These are phyloP conservation scores for Sphaerophoria rueppellii DNA, from an alignment of 2,888 invertebrate species.

Conservation along the genomic window DNA sequence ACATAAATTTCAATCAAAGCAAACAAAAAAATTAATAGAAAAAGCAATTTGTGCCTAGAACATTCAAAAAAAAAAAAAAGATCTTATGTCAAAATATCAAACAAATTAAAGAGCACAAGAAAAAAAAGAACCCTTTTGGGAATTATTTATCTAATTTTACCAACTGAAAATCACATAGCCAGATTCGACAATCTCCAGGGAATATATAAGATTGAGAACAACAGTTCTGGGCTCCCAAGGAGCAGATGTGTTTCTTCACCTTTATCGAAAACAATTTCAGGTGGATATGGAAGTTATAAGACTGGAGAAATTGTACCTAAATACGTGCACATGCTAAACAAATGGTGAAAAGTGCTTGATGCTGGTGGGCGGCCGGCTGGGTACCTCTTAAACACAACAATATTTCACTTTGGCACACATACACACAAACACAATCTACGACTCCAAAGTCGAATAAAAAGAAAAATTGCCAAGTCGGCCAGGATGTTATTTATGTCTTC, in stretches of 20 bases:
- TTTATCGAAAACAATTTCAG: slow-evolving; percentile 73
- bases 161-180: slow-evolving; percentile 57
- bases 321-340: slow-evolving; percentile 67
- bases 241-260: slow-evolving; percentile 68
- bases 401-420: slow-evolving; percentile 46
- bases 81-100: slow-evolving; percentile 28
- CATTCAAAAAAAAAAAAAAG: slow-evolving; percentile 34
- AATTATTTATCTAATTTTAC: slow-evolving; percentile 66
- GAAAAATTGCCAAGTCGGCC: slow-evolving; percentile 68
- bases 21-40: slow-evolving; percentile 42
- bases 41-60: slow-evolving; percentile 50
- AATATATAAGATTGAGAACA: neutral
- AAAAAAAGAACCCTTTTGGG: slow-evolving; percentile 47
- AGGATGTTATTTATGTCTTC: slow-evolving; percentile 72
- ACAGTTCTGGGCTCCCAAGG: slow-evolving; percentile 11
- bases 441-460: neutral
- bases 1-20: slow-evolving; percentile 43
- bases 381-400: slow-evolving; percentile 56
- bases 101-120: slow-evolving; percentile 13
- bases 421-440: slow-evolving; percentile 11
- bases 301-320: slow-evolving; percentile 63
- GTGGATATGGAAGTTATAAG: slow-evolving; percentile 55
- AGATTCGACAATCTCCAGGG: slow-evolving; percentile 18
- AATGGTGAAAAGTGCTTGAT: slow-evolving; percentile 5
- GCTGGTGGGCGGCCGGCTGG: slow-evolving; percentile 7